phyloP scores from a whole-genome alignment of 2,888 invertebrate genomes.

The Phyto melanocephala region DNA sequence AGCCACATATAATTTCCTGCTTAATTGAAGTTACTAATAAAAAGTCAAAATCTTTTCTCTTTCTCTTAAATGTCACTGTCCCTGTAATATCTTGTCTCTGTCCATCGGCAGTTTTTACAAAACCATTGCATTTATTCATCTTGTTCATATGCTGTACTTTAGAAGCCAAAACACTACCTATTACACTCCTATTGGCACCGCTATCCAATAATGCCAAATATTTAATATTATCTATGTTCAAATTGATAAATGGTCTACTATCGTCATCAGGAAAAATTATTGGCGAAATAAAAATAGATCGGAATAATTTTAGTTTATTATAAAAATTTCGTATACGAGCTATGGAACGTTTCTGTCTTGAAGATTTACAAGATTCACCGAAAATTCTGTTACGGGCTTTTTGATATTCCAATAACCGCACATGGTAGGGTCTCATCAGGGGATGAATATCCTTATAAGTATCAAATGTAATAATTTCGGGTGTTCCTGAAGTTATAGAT shows the following conservation, averaged over 20 bases:
- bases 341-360: background rate
- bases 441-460: no score
- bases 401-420: background rate
- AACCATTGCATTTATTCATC: background rate
- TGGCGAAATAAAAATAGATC: background rate
- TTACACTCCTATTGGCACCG: conserved; percentile 9
- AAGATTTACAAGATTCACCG: no score
- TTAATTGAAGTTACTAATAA: background rate
- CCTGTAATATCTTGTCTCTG: no score
- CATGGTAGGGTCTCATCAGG: background rate
- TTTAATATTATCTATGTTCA: background rate
- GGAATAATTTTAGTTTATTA: background rate
- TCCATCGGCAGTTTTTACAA: background rate
- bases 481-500: background rate
- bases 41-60: background rate
- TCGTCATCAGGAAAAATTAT: background rate
- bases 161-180: conserved; percentile 5
- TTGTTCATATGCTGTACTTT: background rate
- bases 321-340: background rate
- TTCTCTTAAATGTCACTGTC: no score
- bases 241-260: background rate
- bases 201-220: conserved; percentile 15
- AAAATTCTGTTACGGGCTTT: background rate
- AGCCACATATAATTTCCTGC: no score
- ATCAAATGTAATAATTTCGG: no score